Evolutionary conservation across 2,797 vertebrate genomes (phyloP).

Genomic region (Enteromius unitaeniatus): DNA sequence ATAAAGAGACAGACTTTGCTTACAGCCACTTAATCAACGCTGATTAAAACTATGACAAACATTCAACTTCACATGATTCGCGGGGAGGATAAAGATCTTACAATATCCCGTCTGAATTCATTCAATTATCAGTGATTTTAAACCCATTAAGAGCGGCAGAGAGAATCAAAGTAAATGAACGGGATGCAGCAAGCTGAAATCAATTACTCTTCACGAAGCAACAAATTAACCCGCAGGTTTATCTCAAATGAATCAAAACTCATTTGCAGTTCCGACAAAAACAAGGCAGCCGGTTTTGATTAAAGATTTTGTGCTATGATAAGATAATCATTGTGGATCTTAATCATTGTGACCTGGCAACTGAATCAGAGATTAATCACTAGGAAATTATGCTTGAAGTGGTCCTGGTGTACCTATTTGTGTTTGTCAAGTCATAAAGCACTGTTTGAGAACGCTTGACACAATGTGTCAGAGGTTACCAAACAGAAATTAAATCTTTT

Average conservation of each 20-base stretch:
- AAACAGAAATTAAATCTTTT: not conserved
- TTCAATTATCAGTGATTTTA: slow-evolving; percentile 72
- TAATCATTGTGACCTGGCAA: slow-evolving; percentile 60
- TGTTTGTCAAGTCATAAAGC: slow-evolving; percentile 33
- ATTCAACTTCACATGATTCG: slow-evolving; percentile 47
- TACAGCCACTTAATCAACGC: slow-evolving; percentile 37
- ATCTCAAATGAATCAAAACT: slow-evolving; percentile 74
- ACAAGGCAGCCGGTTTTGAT: slow-evolving; percentile 64
- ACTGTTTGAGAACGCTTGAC: not conserved
- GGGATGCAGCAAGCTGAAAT: slow-evolving; percentile 66
- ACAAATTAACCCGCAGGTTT: slow-evolving; percentile 74
- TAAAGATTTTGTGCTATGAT: slow-evolving; percentile 53
- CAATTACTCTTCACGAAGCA: slow-evolving; percentile 71
- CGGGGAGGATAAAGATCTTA: slow-evolving; percentile 31
- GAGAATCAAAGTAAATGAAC: slow-evolving; percentile 69
- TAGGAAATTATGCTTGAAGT: slow-evolving; percentile 38
- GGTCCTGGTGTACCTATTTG: slow-evolving; percentile 30
- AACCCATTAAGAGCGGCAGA: slow-evolving; percentile 72
- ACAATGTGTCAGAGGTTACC: slow-evolving; percentile 9
- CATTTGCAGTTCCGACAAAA: slow-evolving; percentile 71
- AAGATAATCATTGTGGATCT: slow-evolving; percentile 57
- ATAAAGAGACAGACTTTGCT: not conserved
- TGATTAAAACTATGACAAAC: slow-evolving; percentile 44
- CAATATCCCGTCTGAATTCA: slow-evolving; percentile 64
- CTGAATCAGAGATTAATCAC: slow-evolving; percentile 55